Percentiles rank a stretch among this genome's conserved stretches.
Conservation (phyloP, 1,140 invertebrate species). For the Steinernema khuongi region DNA sequence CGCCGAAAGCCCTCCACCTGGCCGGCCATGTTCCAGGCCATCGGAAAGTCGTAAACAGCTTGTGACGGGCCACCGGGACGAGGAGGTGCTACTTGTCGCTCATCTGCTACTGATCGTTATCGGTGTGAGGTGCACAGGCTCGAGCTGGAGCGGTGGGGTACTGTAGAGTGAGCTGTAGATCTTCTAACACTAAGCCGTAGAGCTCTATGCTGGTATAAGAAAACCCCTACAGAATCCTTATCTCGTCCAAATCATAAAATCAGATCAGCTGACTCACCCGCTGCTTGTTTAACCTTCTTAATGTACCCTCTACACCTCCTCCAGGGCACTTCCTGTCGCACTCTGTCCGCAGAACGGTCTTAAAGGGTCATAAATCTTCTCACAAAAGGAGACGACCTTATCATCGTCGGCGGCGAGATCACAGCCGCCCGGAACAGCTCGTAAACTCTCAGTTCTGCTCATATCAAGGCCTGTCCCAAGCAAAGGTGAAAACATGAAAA, state of each 20-base stretch:
- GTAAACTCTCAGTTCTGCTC: no score
- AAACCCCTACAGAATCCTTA: no score
- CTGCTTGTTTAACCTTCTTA: no score
- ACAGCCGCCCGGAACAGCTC: neutral
- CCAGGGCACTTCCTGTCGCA: neutral
- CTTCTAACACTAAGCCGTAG: no score
- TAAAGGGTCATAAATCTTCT: neutral
- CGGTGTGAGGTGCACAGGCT: neutral
- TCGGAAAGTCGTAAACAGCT: neutral
- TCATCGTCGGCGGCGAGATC: neutral
- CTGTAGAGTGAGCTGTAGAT: no score
- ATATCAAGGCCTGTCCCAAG: no score
- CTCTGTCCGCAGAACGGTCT: neutral
- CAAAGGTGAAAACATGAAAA: no score
- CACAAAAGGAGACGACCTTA: neutral
- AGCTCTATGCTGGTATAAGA: no score
- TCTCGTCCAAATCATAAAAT: no score
- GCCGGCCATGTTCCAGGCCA: neutral
- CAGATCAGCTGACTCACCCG: no score
- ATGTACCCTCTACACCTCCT: neutral
- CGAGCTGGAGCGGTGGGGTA: no score
- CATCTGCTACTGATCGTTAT: neutral
- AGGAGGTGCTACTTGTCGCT: neutral
- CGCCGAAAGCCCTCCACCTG: conserved; percentile 4
- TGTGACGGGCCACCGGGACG: neutral